These are phyloP conservation scores for Aptenodytes forsteri DNA, from an alignment of 2,113 vertebrate genomes.

Conservation along the genomic window DNA sequence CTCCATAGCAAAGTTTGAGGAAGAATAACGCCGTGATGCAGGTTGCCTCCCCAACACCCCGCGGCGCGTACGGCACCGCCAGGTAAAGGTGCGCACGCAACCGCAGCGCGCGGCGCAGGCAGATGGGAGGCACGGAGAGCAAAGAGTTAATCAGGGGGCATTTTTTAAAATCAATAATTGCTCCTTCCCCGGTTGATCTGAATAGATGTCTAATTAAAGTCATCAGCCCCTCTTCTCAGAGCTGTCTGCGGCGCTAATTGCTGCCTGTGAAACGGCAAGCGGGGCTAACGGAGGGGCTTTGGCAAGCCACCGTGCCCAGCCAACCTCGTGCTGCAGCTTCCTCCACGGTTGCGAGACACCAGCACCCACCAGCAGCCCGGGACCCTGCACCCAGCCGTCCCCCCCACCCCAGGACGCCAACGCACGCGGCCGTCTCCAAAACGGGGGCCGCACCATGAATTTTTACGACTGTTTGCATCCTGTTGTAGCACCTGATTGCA, in stretches of 20 bases:
- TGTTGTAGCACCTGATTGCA: background rate
- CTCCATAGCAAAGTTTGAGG: rapidly evolving
- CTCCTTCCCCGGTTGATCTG: background rate
- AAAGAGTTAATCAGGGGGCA: background rate
- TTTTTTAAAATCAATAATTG: background rate
- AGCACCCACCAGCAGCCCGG: background rate
- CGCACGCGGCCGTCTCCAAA: rapidly evolving
- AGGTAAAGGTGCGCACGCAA: rapidly evolving
- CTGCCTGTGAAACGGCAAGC: background rate
- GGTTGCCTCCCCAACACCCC: background rate
- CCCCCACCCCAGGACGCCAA: background rate
- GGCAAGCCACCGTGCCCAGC: background rate
- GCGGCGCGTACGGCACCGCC: rapidly evolving
- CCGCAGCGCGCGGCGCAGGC: rapidly evolving
- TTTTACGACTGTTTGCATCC: background rate
- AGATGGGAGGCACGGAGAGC: background rate
- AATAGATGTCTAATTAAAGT: background rate
- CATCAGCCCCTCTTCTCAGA: background rate
- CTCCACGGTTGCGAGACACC: rapidly evolving
- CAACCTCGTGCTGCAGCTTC: background rate
- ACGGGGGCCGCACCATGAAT: background rate
- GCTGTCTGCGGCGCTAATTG: background rate
- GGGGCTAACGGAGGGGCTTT: background rate
- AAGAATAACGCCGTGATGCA: rapidly evolving
- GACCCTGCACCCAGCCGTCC: background rate